Conservation (phyloP, 2,888 invertebrate genomes). For the Melanostoma mellinum region DNA sequence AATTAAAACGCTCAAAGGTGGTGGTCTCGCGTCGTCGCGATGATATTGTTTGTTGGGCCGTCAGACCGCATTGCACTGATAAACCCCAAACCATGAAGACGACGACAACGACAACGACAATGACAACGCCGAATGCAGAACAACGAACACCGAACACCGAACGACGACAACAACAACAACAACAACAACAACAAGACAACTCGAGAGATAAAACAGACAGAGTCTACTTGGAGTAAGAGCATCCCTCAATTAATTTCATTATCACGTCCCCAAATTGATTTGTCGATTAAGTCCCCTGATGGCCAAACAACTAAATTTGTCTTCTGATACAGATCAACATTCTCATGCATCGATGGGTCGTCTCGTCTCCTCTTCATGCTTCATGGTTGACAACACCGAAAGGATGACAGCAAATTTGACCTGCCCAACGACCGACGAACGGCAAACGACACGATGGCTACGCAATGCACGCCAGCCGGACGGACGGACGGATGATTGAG, state of each 20-base stretch:
- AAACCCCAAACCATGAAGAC: constrained; percentile 69
- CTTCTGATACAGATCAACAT: constrained; percentile 71
- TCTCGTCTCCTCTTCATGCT: constrained; percentile 21
- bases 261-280: constrained; percentile 75
- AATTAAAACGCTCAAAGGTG: constrained; percentile 68
- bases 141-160: constrained; percentile 33
- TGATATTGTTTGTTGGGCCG: constrained; percentile 51
- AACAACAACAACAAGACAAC: constrained; percentile 24
- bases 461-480: neutral
- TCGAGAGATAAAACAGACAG: constrained; percentile 48
- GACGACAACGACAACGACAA: constrained; percentile 17
- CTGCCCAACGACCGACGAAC: constrained; percentile 55
- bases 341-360: constrained; percentile 57
- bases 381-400: constrained; percentile 62
- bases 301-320: constrained; percentile 74
- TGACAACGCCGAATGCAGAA: constrained; percentile 6
- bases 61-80: constrained; percentile 48
- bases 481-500: constrained; percentile 48
- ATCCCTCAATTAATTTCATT: constrained; percentile 76
- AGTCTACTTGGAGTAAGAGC: constrained; percentile 63
- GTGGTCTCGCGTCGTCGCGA: constrained; percentile 54
- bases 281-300: constrained; percentile 74
- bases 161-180: constrained; percentile 7
- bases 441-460: constrained; percentile 1
- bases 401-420: constrained; percentile 71